Evolutionary conservation across 2,113 vertebrate genomes (phyloP).

Genomic region (Hyperoodon ampullatus): DNA sequence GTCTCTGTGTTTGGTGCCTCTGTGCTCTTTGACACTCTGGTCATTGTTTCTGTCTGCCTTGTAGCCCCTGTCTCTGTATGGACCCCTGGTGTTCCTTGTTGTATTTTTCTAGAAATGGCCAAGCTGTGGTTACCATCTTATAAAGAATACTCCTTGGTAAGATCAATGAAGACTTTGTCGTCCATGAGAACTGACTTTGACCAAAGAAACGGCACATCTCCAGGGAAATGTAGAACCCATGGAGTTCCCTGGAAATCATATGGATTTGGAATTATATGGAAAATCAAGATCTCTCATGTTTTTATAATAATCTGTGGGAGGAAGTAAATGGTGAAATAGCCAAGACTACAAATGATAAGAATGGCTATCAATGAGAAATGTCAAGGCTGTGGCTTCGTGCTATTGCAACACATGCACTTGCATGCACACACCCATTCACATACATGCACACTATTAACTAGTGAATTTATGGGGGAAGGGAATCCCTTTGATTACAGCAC

Average conservation of each 20-base stretch:
- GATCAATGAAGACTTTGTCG: neutral
- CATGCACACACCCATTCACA: accelerated
- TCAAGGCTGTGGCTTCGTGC: neutral
- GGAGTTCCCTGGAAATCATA: neutral
- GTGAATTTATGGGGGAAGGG: neutral
- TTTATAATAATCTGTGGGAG: neutral
- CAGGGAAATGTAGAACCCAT: neutral
- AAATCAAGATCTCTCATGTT: neutral
- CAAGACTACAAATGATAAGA: neutral
- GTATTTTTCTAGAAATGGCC: neutral
- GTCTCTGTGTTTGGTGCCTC: neutral
- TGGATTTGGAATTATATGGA: neutral
- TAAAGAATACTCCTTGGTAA: neutral
- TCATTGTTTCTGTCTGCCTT: neutral
- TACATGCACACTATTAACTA: accelerated
- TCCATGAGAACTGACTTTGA: neutral
- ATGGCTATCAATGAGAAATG: neutral
- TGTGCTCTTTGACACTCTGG: neutral
- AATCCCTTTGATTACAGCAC: neutral
- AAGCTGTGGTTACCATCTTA: neutral
- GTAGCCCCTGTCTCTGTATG: neutral
- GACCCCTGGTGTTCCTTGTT: neutral
- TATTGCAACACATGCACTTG: neutral
- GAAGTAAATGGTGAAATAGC: neutral
- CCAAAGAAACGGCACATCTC: neutral